Percentiles rank a stretch among this genome's conserved stretches.
Conservation (phyloP, 2,113 vertebrate genomes). For the Spermophilus dauricus region DNA sequence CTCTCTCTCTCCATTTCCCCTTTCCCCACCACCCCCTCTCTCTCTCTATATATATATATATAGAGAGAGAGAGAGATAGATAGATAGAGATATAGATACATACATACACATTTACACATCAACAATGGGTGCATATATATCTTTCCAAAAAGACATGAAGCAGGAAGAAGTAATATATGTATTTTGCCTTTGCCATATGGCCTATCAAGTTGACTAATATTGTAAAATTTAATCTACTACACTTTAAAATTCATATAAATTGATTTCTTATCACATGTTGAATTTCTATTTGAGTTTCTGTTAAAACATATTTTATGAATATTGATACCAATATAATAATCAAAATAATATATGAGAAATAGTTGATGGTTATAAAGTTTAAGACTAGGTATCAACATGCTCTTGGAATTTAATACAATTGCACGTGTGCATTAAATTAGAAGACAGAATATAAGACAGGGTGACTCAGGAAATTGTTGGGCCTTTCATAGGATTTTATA, state of each 20-base stretch:
- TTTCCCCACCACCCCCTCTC: too few relatives aligned
- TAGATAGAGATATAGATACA: neutral
- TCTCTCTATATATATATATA: too few relatives aligned
- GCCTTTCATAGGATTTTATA: neutral
- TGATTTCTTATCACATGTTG: neutral
- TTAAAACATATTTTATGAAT: neutral
- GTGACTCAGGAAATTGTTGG: neutral
- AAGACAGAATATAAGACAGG: neutral
- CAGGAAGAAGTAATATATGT: neutral
- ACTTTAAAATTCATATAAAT: neutral
- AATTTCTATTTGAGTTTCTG: neutral
- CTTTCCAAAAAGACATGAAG: neutral
- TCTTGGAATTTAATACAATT: conserved; percentile 14
- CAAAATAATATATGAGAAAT: neutral
- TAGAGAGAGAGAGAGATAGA: too few relatives aligned
- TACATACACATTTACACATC: neutral
- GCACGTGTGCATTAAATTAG: neutral
- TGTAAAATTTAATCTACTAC: neutral
- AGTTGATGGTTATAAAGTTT: neutral
- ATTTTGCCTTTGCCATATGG: neutral
- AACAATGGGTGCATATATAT: too few relatives aligned
- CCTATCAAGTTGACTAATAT: neutral
- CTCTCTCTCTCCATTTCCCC: neutral
- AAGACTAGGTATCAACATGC: neutral
- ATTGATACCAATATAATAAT: neutral